These are phyloP conservation scores for Sesia bembeciformis DNA, from an alignment of 2,888 invertebrate genomes.

Conservation along the genomic window DNA sequence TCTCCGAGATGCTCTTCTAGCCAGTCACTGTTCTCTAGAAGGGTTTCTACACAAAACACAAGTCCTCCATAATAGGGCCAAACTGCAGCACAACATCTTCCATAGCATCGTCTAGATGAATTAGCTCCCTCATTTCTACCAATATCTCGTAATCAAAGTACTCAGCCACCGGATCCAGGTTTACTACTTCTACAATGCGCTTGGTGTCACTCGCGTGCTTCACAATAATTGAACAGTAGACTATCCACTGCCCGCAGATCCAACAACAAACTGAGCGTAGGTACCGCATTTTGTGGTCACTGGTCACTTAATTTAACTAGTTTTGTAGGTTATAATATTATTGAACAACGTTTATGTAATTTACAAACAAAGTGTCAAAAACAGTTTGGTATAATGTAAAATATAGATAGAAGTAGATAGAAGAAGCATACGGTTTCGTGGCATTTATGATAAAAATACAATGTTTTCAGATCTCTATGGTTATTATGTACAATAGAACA, in stretches of 20 bases:
- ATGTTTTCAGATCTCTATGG: too few relatives aligned
- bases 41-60: conserved; percentile 94
- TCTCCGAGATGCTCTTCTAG: conserved; percentile 90
- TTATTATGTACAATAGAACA: too few relatives aligned
- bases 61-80: conserved; percentile 98
- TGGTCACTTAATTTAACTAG: too few relatives aligned
- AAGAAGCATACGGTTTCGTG: too few relatives aligned
- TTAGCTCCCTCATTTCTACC: conserved; percentile 90
- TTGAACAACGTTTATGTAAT: too few relatives aligned
- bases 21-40: conserved; percentile 95
- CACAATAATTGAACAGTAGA: conserved; percentile 92
- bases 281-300: conserved; percentile 88
- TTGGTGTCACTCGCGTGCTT: conserved; percentile 86
- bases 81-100: conserved; percentile 94
- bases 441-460: too few relatives aligned
- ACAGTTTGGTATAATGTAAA: too few relatives aligned
- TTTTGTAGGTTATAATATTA: too few relatives aligned
- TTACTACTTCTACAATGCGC: conserved; percentile 89
- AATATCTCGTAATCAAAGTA: conserved; percentile 93
- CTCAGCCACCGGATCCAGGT: conserved; percentile 98
- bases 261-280: conserved; percentile 97
- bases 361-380: too few relatives aligned
- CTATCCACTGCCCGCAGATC: conserved; percentile 98
- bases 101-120: conserved; percentile 97
- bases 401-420: too few relatives aligned